A percentile compares a stretch with the other conserved stretches of the same genome.
phyloP scores from a whole-genome alignment of 2,797 vertebrate genomes.

The Cuculus canorus region DNA sequence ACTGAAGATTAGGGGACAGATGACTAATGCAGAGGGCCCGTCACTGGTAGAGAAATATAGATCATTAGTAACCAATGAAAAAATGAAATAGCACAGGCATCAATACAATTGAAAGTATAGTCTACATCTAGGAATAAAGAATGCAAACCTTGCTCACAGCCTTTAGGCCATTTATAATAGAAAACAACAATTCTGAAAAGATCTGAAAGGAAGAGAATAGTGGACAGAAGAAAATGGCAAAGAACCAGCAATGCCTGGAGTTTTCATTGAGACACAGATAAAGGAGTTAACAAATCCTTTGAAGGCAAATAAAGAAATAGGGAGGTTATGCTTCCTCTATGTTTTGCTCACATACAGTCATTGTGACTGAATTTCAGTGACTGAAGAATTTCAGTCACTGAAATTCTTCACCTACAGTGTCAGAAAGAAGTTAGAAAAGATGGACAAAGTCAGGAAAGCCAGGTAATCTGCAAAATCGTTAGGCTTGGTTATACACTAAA shows the following conservation, averaged over 20 bases:
- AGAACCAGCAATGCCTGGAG: neutral
- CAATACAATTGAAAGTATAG: neutral
- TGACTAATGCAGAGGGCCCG: neutral
- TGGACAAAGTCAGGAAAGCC: neutral
- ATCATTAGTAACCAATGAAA: neutral
- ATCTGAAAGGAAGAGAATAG: neutral
- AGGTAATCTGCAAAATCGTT: neutral
- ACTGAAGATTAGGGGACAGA: neutral
- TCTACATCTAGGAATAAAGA: neutral
- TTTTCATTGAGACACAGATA: neutral
- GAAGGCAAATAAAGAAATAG: neutral
- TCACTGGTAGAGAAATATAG: neutral
- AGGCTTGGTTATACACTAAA: neutral
- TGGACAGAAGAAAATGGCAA: neutral
- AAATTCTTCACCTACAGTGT: neutral
- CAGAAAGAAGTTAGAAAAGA: neutral
- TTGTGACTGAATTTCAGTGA: too few species aligned
- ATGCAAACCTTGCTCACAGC: neutral
- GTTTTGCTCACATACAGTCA: neutral
- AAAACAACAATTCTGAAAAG: neutral
- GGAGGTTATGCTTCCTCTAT: neutral
- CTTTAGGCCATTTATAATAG: neutral
- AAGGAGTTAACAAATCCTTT: neutral
- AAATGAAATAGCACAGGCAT: accelerated
- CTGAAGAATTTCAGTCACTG: too few species aligned